Percentiles rank a stretch among this genome's conserved stretches.
Evolutionary conservation across 1,140 invertebrate species (phyloP).

Genomic region (Drosophila murphyi): DNA sequence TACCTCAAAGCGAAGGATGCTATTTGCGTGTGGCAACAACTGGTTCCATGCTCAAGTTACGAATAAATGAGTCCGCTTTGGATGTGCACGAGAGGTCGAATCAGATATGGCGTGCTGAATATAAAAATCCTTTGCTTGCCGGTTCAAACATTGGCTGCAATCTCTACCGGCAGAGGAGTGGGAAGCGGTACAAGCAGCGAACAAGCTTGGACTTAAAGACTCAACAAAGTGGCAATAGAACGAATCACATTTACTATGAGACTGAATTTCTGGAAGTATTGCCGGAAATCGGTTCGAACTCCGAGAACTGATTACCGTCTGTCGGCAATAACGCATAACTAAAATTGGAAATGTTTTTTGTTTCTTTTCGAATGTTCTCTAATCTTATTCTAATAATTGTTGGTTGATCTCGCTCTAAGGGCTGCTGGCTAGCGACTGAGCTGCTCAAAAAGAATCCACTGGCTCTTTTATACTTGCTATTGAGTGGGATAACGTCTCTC

Average conservation of each 20-base stretch:
- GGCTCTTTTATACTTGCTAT: slow-evolving; percentile 34
- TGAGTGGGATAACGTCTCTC: neutral
- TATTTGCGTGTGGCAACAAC: neutral
- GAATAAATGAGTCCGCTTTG: slow-evolving; percentile 11
- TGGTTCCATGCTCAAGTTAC: slow-evolving; percentile 2
- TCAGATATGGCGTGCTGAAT: slow-evolving; percentile 42
- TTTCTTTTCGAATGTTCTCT: neutral
- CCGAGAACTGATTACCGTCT: slow-evolving; percentile 28
- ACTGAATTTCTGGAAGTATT: neutral
- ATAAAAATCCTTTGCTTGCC: slow-evolving; percentile 26
- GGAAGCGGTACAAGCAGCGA: neutral
- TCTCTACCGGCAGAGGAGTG: slow-evolving; percentile 1
- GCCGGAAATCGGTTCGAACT: slow-evolving; percentile 29
- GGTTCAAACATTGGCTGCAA: slow-evolving; percentile 31
- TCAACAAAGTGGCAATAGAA: slow-evolving; percentile 33
- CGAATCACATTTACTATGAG: neutral
- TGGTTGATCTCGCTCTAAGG: slow-evolving; percentile 39
- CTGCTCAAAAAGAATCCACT: neutral
- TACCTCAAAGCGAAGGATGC: neutral
- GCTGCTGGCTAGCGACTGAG: slow-evolving; percentile 8
- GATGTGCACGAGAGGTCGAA: slow-evolving; percentile 46
- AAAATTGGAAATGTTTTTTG: neutral
- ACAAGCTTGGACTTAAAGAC: slow-evolving; percentile 35
- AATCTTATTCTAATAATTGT: neutral
- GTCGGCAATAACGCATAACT: neutral